A percentile compares a stretch with the other conserved stretches of the same genome.
phyloP scores from a whole-genome alignment of 2,113 vertebrate species.

The Scomber colias region DNA sequence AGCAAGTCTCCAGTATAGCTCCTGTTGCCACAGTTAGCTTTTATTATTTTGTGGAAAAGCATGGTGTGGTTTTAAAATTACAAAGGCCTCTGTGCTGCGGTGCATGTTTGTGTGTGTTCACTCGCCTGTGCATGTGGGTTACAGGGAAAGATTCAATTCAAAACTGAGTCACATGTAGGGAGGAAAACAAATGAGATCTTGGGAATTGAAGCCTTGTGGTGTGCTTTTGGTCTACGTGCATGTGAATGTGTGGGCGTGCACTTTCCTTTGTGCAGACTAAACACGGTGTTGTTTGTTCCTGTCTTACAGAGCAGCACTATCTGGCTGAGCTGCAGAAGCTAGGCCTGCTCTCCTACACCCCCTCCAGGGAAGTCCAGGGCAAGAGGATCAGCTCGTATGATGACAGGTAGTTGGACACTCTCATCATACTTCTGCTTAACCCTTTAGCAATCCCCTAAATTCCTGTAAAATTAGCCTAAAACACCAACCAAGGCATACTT shows the following conservation, averaged over 20 bases:
- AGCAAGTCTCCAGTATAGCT: background rate
- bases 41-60: background rate
- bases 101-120: background rate
- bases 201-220: too few relatives aligned
- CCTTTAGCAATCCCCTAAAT: too few relatives aligned
- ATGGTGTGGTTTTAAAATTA: background rate
- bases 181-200: background rate
- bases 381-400: constrained; percentile 91
- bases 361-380: constrained; percentile 89
- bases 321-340: constrained; percentile 86
- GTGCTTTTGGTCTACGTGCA: too few relatives aligned
- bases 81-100: background rate
- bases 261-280: constrained; percentile 27
- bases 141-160: background rate
- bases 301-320: constrained; percentile 87
- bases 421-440: background rate
- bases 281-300: constrained; percentile 30
- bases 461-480: too few relatives aligned
- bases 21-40: background rate
- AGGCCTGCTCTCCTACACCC: constrained; percentile 89
- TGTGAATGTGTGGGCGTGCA: constrained; percentile 10
- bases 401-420: constrained; percentile 83
- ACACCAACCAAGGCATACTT: too few relatives aligned
- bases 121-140: background rate
- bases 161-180: background rate